These are phyloP conservation scores for Crotalus viridis DNA, from an alignment of 2,113 vertebrate genomes.

Conservation along the genomic window DNA sequence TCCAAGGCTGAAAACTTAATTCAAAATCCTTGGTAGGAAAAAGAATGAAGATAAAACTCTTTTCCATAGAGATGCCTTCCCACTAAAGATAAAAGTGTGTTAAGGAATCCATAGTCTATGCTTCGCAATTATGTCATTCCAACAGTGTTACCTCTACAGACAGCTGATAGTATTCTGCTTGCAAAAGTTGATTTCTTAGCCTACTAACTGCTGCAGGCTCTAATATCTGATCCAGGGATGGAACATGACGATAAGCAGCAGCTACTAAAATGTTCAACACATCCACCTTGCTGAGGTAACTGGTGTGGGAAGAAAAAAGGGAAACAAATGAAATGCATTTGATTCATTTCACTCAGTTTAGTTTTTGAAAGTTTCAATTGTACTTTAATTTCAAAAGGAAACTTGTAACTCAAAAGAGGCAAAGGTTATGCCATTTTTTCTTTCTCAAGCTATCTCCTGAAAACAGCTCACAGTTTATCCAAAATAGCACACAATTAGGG, in stretches of 20 bases:
- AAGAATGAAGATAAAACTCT: not conserved
- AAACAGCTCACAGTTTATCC: not conserved
- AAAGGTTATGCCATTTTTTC: not conserved
- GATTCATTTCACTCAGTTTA: not conserved
- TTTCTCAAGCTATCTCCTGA: not conserved
- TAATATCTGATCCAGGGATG: constrained; percentile 91
- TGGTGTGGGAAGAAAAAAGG: constrained; percentile 50
- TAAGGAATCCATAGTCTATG: not conserved
- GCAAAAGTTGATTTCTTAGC: constrained; percentile 89
- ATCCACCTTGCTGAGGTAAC: constrained; percentile 97
- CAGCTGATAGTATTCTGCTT: constrained; percentile 92
- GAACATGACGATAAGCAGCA: constrained; percentile 90
- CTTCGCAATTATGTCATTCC: not conserved
- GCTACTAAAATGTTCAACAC: constrained; percentile 90
- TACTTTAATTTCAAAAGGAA: not conserved
- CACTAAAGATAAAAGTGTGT: not conserved
- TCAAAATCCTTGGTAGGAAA: not conserved
- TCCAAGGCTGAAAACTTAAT: not conserved
- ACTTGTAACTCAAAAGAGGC: not conserved
- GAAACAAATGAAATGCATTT: constrained; percentile 1
- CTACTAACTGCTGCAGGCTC: constrained; percentile 86
- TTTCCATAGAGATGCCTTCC: not conserved
- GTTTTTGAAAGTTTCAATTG: not conserved
- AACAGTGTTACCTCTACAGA: constrained; percentile 85
- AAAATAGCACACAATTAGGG: not conserved